phyloP scores from a whole-genome alignment of 1,140 invertebrate species.

The Drosophila miranda region DNA sequence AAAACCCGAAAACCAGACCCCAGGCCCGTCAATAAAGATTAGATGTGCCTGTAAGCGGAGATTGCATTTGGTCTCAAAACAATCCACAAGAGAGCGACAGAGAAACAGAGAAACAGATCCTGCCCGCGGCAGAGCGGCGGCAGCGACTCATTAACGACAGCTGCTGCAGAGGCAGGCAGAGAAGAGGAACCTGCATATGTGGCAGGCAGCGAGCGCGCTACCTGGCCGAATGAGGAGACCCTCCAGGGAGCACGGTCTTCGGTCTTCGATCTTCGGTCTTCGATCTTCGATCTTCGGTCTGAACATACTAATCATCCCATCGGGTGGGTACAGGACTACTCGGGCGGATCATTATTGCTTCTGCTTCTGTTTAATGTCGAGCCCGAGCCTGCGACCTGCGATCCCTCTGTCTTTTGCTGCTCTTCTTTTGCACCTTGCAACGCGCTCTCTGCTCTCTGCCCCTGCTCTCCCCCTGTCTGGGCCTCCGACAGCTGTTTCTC shows the following conservation, averaged over 20 bases:
- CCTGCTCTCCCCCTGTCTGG: constrained; percentile 19
- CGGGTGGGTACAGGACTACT: constrained; percentile 10
- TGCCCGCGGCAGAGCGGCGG: background rate
- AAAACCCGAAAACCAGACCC: constrained; percentile 9
- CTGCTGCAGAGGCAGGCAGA: constrained; percentile 45
- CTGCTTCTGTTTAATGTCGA: constrained; percentile 76
- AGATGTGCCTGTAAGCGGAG: constrained; percentile 63
- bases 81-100: constrained; percentile 19
- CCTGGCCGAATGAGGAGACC: constrained; percentile 41
- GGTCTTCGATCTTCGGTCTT: background rate
- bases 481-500: constrained; percentile 67
- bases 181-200: constrained; percentile 5
- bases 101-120: background rate
- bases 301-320: constrained; percentile 60
- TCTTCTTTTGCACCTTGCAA: constrained; percentile 77
- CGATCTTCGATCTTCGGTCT: constrained; percentile 17
- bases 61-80: constrained; percentile 65
- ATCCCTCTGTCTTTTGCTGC: constrained; percentile 27
- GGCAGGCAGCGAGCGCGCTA: constrained; percentile 50
- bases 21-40: constrained; percentile 69
- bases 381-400: background rate
- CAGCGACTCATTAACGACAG: constrained; percentile 70
- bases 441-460: constrained; percentile 24
- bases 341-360: constrained; percentile 59
- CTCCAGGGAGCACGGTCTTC: constrained; percentile 19